Evolutionary conservation across 2,797 vertebrate species (phyloP), one percentile per base, ranked within the genome.

Genomic region (Gouania willdenowi): DNA sequence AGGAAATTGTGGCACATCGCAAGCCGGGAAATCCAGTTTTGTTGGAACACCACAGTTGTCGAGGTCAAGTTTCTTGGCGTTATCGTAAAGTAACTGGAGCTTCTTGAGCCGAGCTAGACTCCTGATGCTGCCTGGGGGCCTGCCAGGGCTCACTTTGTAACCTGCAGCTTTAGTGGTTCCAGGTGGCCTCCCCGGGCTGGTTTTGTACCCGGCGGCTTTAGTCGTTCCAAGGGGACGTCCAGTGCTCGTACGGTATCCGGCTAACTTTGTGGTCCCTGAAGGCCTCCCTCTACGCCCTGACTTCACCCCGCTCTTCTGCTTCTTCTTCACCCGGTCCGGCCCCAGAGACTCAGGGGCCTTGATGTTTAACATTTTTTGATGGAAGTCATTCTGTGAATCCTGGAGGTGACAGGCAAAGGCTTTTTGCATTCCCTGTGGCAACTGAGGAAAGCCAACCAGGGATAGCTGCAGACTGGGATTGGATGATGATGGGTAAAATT

Each of bases 101-200:
- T 87, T 89, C 68, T 93, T 92, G 84, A 95, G 92, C 52, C 92
- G 92, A 59, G 95, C 90, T 15, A 95, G 90, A 71, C 92, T 94
- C 90, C 97, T 99, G 89, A 98, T 96, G 90, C 95, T 99, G 83
- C 97, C 97, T 38, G 95, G 97, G 50, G 97, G 97, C 71, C 97
- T 89, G 37, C 97, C 97, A 15, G 97, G 95, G 86, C 97, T 99
- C 72, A 98, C 95, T 89, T 97, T 97, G 72, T 99, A 99, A 60
- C 97, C 97, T 0, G 97, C 97, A 30, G 97, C 97, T 90, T 94
- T 99, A 82, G 97, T 99, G 53, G 96, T 99, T 50, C 97, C 97
- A 37, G 98, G 83, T 45, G 97, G 97, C 87, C 97, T 92, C 59
- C 97, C 97, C 8, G 96, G 95, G 84, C 97, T 99, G 75, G 96